Conservation (phyloP, 2,888 invertebrate genomes). For the Drosophila monieri region DNA sequence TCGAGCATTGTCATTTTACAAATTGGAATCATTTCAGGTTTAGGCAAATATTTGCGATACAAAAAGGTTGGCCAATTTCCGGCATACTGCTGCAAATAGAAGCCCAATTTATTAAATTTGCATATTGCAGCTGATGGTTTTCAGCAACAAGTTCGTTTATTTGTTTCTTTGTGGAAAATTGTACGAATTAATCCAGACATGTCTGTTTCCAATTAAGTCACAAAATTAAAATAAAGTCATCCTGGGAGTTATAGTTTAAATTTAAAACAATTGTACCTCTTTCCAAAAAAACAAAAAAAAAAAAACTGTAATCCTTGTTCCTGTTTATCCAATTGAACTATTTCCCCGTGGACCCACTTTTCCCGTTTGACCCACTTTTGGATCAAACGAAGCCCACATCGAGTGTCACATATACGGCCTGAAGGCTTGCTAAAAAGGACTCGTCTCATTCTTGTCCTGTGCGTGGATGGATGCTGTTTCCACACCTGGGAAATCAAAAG, state of each 20-base stretch:
- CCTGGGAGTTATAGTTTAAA: background rate
- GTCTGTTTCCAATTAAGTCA: background rate
- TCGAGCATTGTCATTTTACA: slow-evolving; percentile 25
- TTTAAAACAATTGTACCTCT: background rate
- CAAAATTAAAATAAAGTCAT: background rate
- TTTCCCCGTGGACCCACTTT: slow-evolving; percentile 4
- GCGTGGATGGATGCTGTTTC: slow-evolving; percentile 23
- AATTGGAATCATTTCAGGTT: slow-evolving; percentile 31
- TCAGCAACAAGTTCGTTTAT: slow-evolving; percentile 51
- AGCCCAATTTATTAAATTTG: slow-evolving; percentile 70
- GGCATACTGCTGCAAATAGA: slow-evolving; percentile 44
- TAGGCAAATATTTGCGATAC: slow-evolving; percentile 21
- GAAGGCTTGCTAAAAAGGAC: slow-evolving; percentile 18
- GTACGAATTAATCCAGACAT: slow-evolving; percentile 39
- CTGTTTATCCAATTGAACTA: slow-evolving; percentile 2
- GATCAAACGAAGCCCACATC: slow-evolving; percentile 32
- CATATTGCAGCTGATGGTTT: slow-evolving; percentile 22
- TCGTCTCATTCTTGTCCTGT: slow-evolving; percentile 12
- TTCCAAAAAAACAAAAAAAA: no score
- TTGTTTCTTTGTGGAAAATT: slow-evolving; percentile 45
- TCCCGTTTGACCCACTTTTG: slow-evolving; percentile 27
- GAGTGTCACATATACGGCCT: slow-evolving; percentile 21
- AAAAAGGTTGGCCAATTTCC: background rate
- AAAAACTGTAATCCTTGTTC: background rate
- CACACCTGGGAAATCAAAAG: slow-evolving; percentile 73